Percentiles rank a stretch among this genome's conserved stretches.
Evolutionary conservation across 2,797 vertebrate species (phyloP).

Genomic region (Leptoclinus maculatus): DNA sequence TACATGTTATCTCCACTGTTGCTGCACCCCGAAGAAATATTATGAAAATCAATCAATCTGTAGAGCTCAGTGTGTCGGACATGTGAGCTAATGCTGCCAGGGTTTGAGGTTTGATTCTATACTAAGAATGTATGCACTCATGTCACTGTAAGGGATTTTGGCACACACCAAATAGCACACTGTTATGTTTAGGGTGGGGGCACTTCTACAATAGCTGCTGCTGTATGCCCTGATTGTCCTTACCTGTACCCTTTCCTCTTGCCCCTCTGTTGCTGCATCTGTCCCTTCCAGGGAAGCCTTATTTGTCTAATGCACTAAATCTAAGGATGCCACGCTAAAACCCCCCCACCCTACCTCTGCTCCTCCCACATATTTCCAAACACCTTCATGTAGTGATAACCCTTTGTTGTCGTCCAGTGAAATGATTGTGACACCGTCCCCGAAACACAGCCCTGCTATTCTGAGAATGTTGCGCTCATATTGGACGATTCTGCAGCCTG

Average conservation of each 20-base stretch:
- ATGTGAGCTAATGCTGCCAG: constrained; percentile 37
- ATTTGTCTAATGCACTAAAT: constrained; percentile 82
- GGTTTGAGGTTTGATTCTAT: constrained; percentile 34
- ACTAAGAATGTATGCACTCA: constrained; percentile 44
- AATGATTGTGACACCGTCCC: constrained; percentile 15
- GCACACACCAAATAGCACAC: constrained; percentile 50
- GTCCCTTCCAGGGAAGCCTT: constrained; percentile 80
- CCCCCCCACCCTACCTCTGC: constrained; percentile 56
- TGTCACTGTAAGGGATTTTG: constrained; percentile 31
- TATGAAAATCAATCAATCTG: constrained; percentile 47
- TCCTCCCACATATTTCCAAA: constrained; percentile 16
- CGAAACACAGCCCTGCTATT: constrained; percentile 2
- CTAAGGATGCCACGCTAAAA: constrained; percentile 74
- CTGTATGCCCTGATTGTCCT: constrained; percentile 48
- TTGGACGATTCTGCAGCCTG: constrained; percentile 50
- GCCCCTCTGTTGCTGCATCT: constrained; percentile 79
- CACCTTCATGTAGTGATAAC: not conserved
- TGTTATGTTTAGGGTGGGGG: constrained; percentile 34
- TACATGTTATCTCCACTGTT: constrained; percentile 26
- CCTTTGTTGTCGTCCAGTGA: constrained; percentile 20
- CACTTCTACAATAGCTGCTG: constrained; percentile 57
- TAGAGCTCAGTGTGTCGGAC: constrained; percentile 5
- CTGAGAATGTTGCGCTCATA: constrained; percentile 1
- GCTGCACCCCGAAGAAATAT: constrained; percentile 32
- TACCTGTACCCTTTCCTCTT: constrained; percentile 31